Evolutionary conservation across 2,888 invertebrate species (phyloP).

Genomic region (Gastrophysa polygoni): DNA sequence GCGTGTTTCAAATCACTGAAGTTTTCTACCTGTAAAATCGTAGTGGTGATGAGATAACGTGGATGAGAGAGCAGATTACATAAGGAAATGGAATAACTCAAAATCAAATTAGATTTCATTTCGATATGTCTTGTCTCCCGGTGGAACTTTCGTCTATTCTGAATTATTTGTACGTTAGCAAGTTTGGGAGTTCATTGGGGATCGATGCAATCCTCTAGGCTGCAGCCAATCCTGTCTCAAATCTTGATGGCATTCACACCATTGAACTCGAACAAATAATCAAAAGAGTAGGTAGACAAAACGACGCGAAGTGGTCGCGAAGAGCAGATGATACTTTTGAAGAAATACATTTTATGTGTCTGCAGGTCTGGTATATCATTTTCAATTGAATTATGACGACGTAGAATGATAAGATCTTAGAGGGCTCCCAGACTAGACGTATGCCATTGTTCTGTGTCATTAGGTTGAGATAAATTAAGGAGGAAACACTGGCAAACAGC

Average conservation of each 20-base stretch:
- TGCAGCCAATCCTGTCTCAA: conserved; percentile 6
- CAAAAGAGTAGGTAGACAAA: conserved; percentile 38
- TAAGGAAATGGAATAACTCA: too few relatives aligned
- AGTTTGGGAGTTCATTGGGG: too few relatives aligned
- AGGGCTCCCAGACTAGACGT: conserved; percentile 24
- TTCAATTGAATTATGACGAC: conserved; percentile 38
- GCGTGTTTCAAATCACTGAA: too few relatives aligned
- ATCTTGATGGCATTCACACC: neutral
- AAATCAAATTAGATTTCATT: too few relatives aligned
- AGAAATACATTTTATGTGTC: conserved; percentile 39
- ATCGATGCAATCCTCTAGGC: neutral
- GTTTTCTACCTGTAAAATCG: too few relatives aligned
- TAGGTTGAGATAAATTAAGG: conserved; percentile 12
- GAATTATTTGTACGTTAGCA: too few relatives aligned
- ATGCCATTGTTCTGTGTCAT: conserved; percentile 21
- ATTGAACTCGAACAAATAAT: conserved; percentile 35
- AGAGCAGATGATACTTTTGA: conserved; percentile 34
- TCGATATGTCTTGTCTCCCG: too few relatives aligned
- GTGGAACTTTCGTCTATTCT: too few relatives aligned
- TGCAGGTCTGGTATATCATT: conserved; percentile 36
- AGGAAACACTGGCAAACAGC: neutral
- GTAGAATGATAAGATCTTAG: conserved; percentile 32
- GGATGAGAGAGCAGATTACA: too few relatives aligned
- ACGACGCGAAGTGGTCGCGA: conserved; percentile 27
- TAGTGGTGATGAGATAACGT: too few relatives aligned